Evolutionary conservation across 2,888 invertebrate species (phyloP).

Genomic region (Eubasilissa splendida): DNA sequence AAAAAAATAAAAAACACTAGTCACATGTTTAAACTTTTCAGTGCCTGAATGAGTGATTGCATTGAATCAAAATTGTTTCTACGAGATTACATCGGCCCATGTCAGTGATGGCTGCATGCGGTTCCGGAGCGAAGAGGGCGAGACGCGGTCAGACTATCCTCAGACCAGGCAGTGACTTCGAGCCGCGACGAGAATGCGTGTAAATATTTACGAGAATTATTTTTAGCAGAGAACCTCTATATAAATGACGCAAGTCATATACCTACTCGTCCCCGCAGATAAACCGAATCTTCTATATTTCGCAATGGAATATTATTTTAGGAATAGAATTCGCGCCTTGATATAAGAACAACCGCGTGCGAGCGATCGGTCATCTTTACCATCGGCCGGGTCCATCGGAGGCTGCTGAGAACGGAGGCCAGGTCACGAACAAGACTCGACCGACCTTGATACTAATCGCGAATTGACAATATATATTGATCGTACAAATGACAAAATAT

Average conservation of each 20-base stretch:
- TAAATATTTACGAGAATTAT: slow-evolving; percentile 41
- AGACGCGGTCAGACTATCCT: slow-evolving; percentile 1
- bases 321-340: slow-evolving; percentile 30
- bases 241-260: slow-evolving; percentile 37
- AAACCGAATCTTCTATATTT: slow-evolving; percentile 30
- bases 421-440: no score
- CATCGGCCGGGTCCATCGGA: not conserved
- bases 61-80: no score
- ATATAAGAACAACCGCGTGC: slow-evolving; percentile 20
- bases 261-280: slow-evolving; percentile 25
- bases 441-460: no score
- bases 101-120: no score
- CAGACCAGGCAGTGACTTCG: not conserved
- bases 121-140: not conserved
- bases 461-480: no score
- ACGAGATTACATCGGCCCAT: no score
- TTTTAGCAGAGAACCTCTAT: slow-evolving; percentile 35
- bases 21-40: no score
- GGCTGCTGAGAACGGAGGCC: no score
- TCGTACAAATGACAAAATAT: no score
- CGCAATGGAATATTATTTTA: slow-evolving; percentile 30
- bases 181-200: not conserved
- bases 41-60: no score
- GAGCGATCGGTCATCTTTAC: not conserved
- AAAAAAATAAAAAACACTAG: no score